Base-by-base conservation (phyloP, 2,113 vertebrate species). In the Columbina picui region DNA sequence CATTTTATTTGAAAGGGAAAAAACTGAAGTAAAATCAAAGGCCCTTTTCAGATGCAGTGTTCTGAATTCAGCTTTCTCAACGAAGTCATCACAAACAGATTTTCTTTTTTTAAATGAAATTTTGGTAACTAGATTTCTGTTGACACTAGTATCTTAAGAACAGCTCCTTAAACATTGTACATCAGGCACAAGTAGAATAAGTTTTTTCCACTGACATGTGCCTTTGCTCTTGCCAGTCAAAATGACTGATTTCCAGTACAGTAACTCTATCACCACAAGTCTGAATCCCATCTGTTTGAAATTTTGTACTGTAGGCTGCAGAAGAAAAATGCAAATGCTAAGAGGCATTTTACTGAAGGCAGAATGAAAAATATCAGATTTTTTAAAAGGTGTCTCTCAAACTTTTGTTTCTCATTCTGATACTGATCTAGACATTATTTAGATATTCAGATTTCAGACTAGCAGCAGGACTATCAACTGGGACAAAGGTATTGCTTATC, bases 231-330 rank as follows among this genome's bases (percentile, higher is more conserved):
- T 95, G 87, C 71, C 77, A 94, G 71, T 93, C 84, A 93, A 94
- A 96, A 93, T 76, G 61, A 93, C 81, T 59, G 83, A 96, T 61
- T 95, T 67, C 74, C 56, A 91, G 53, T 23, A 68, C 32, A 80
- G 60, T 77, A 93, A 97, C 57, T 88, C 38, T 90, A 87, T 60
- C 45, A 84, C 43, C 53, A 56, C 26, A 94, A 87, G 57, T 36
- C 50, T 90, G 65, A 94, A 81, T 75, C 49, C 59, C 95, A 95
- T 94, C 90, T 95, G 87, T 84, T 95, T 90, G 57, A 61, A 92
- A 95, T 94, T 95, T 89, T 92, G 38, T 47, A 63, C 47, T 78
- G 34, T 30, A 81, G 47, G 64, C 38, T 83, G 21, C 26, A 93
- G 74, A 86, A 85, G 23, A 43, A 57, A 77, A 79, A 89, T 17